phyloP scores from a whole-genome alignment of 2,113 vertebrate species.

The Vireo altiloquus region DNA sequence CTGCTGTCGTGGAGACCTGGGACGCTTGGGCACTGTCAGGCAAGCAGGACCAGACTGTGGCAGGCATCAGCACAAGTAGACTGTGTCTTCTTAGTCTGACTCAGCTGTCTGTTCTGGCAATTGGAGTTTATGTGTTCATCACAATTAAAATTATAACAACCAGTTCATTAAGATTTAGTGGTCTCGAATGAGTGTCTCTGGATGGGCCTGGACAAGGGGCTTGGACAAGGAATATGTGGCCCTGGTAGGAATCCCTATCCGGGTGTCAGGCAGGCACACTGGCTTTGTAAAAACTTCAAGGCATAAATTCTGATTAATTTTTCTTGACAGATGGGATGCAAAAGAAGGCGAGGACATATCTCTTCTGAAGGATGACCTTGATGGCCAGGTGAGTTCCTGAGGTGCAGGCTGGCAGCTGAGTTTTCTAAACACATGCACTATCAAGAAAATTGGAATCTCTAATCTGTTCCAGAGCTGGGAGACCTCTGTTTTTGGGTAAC shows the following conservation, averaged over 20 bases:
- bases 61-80: not conserved
- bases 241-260: not conserved
- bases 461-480: not conserved
- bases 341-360: conserved; percentile 67
- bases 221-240: not conserved
- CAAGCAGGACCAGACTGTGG: not conserved
- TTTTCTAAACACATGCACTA: not conserved
- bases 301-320: not conserved
- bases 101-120: not conserved
- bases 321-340: conserved; percentile 68
- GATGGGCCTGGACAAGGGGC: not conserved
- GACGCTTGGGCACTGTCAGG: not conserved
- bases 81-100: not conserved
- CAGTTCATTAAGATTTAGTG: not conserved
- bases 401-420: not conserved
- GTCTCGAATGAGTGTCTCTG: not conserved
- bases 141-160: not conserved
- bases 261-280: not conserved
- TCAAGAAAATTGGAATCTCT: not conserved
- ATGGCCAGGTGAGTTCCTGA: conserved; percentile 57
- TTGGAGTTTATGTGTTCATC: not conserved
- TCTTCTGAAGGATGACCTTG: conserved; percentile 55
- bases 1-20: not conserved
- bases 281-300: not conserved
- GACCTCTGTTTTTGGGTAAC: not conserved